Percentiles rank a stretch among this genome's conserved stretches.
phyloP scores from a whole-genome alignment of 2,888 invertebrate species.

The Leptothorax acervorum region DNA sequence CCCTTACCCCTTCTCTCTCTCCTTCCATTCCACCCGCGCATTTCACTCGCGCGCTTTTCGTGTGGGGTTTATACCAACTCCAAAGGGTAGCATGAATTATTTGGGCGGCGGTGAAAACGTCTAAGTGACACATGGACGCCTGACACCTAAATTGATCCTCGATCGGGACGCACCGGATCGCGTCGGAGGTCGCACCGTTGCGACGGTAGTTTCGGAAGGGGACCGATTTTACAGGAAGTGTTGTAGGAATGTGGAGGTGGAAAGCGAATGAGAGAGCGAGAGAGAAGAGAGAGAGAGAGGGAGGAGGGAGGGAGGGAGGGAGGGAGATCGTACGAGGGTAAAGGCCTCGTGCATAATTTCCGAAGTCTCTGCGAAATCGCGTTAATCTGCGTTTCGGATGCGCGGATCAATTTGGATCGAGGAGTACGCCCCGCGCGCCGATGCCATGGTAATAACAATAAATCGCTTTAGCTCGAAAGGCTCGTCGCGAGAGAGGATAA shows the following conservation, averaged over 20 bases:
- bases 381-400: slow-evolving; percentile 63
- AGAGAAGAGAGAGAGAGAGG: neutral
- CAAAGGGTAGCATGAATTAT: slow-evolving; percentile 82
- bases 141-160: slow-evolving; percentile 84
- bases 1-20: slow-evolving; percentile 25
- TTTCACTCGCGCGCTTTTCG: slow-evolving; percentile 55
- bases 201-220: slow-evolving; percentile 35
- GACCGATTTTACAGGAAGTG: slow-evolving; percentile 39
- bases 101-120: slow-evolving; percentile 82
- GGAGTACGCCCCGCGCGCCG: neutral
- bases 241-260: slow-evolving; percentile 31
- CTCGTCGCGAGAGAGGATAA: slow-evolving; percentile 27
- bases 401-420: slow-evolving; percentile 57
- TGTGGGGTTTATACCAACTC: slow-evolving; percentile 69
- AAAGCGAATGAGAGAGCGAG: neutral
- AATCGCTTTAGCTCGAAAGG: slow-evolving; percentile 23
- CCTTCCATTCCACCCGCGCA: slow-evolving; percentile 55
- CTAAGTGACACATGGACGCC: slow-evolving; percentile 84
- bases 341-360: slow-evolving; percentile 75
- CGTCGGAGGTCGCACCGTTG: slow-evolving; percentile 23
- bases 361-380: slow-evolving; percentile 62
- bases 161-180: slow-evolving; percentile 75
- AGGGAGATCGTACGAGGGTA: slow-evolving; percentile 45
- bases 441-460: slow-evolving; percentile 30
- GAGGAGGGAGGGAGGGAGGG: neutral